phyloP scores from a whole-genome alignment of 1,140 invertebrate genomes.

The Phymastichus coffea region DNA sequence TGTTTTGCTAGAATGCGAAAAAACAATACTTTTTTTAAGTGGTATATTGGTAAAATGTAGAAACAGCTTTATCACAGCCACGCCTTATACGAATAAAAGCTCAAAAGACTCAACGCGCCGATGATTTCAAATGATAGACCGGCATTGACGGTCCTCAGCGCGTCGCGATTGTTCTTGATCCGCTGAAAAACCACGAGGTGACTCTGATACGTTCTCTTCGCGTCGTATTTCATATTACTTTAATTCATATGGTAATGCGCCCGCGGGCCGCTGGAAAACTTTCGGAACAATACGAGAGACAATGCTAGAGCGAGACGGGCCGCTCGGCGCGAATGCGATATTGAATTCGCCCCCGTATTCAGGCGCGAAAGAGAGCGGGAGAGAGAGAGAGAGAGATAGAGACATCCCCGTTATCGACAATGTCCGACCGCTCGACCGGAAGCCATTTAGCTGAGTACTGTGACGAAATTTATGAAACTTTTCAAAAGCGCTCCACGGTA shows the following conservation, averaged over 20 bases:
- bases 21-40: no score
- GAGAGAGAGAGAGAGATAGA: constrained; percentile 25
- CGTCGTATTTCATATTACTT: constrained; percentile 52
- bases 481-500: constrained; percentile 11
- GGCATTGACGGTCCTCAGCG: no score
- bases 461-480: constrained; percentile 53
- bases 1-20: no score
- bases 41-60: no score
- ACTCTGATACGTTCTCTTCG: constrained; percentile 31
- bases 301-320: constrained; percentile 35
- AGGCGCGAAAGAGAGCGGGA: neutral
- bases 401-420: constrained; percentile 54
- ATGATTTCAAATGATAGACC: no score
- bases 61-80: no score
- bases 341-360: constrained; percentile 44
- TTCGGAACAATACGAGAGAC: constrained; percentile 50
- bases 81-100: no score
- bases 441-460: constrained; percentile 46
- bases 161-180: constrained; percentile 4
- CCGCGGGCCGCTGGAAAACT: constrained; percentile 47
- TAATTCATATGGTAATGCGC: constrained; percentile 57
- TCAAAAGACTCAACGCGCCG: no score
- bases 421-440: constrained; percentile 53
- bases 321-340: constrained; percentile 43
- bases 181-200: neutral